Base-by-base conservation (phyloP, 1,140 invertebrate genomes). In the Bombus pyrosoma region DNA sequence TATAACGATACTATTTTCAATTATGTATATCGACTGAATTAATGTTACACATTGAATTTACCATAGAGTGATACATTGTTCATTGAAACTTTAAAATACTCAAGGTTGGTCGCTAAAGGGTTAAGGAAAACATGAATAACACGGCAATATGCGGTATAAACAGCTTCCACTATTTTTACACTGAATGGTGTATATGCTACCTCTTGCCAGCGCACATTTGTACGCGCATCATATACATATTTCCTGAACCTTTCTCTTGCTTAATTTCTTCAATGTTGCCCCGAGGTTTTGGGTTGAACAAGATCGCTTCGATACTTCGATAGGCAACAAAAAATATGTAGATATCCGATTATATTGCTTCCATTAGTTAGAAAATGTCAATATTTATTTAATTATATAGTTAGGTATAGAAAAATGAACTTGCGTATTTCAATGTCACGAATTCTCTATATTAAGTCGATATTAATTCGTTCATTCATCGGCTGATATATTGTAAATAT, bases 101-200 rank as follows among this genome's bases (percentile, higher is more conserved):
- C 1, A 18, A 59, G 25, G 59, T 15, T 62, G 41, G 22, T 39
- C 53, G 76, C 13, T 64, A 80, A 73, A 72, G 32, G 39, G 41
- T 85, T 62, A 80, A 62, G 22, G 37, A 32, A 83, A 68, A 73
- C 25, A 28, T 2, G 22, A 53, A 73, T 81, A 73, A 85, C 69
- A 81, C 57, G 4, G 32, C 37, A 80, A 72, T 64, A 57, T 22
- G 22, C 28, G 28, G 37, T 32, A 41, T 62, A 79, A 69, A 68
- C 57, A 57, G 74, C 83, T 87, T 86, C 41, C 69, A 86, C 76
- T 89, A 72, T 86, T 88, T 80, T 88, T 89, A 88, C 53, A 78
- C 25, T n/a, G 53, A 82, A 86, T 79, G 47, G 59, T 64, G 66
- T 87, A 34, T 72, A 83, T 15, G 71, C 72, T 83, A 89, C 25